Percentiles rank a stretch among this genome's conserved stretches.
These are phyloP conservation scores for Podarcis lilfordi DNA, from an alignment of 2,797 vertebrate species.

Conservation along the genomic window DNA sequence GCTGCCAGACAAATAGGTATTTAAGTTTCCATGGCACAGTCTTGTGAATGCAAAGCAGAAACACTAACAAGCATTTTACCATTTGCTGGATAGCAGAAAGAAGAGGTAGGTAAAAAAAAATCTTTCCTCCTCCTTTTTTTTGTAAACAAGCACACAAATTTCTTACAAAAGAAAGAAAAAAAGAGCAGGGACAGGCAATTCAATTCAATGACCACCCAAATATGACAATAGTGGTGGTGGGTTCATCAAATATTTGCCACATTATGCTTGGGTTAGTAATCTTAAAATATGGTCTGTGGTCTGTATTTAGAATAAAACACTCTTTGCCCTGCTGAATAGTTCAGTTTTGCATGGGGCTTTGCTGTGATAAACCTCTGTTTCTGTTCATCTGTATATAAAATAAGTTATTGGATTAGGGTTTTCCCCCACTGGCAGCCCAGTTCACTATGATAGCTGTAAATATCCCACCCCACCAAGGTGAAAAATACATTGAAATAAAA, in stretches of 20 bases:
- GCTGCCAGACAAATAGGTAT: not conserved
- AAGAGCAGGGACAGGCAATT: not conserved
- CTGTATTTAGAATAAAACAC: not conserved
- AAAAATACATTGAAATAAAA: slow-evolving; percentile 10
- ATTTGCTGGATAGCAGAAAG: not conserved
- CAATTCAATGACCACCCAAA: not conserved
- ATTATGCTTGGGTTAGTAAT: not conserved
- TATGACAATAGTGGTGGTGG: not conserved
- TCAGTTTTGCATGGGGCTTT: not conserved
- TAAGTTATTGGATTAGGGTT: not conserved
- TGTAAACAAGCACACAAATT: not conserved
- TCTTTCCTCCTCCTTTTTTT: not conserved
- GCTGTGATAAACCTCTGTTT: not conserved
- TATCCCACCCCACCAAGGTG: too few species aligned
- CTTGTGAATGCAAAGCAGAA: not conserved
- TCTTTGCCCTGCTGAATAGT: not conserved
- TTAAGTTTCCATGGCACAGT: not conserved
- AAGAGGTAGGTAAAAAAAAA: not conserved
- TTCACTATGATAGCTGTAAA: not conserved
- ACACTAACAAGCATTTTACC: not conserved
- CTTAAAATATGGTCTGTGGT: not conserved
- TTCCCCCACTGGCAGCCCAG: not conserved
- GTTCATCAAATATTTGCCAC: not conserved
- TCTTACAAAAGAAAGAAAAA: not conserved
- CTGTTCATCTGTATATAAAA: not conserved